phyloP scores from a whole-genome alignment of 1,140 invertebrate species.

The Lepidurus packardi region DNA sequence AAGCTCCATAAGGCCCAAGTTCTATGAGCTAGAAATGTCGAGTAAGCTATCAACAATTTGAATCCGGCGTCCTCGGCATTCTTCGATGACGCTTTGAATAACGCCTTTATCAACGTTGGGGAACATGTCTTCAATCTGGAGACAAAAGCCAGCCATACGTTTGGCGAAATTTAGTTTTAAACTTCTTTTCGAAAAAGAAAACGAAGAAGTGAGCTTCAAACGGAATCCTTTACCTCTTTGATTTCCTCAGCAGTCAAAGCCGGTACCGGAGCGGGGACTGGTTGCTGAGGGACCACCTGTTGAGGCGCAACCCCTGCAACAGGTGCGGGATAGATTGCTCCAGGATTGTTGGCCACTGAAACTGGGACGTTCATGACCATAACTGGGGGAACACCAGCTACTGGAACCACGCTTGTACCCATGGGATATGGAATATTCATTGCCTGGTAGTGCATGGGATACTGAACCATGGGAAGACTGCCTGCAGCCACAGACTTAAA shows the following conservation, averaged over 20 bases:
- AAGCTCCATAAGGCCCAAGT: not conserved
- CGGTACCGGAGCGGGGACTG: slow-evolving; percentile 39
- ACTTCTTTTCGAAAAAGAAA: not conserved
- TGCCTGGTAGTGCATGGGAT: slow-evolving; percentile 35
- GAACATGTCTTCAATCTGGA: slow-evolving; percentile 90
- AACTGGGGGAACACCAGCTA: slow-evolving; percentile 14
- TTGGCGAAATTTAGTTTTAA: slow-evolving; percentile 29
- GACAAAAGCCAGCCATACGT: slow-evolving; percentile 40
- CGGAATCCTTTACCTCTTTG: slow-evolving; percentile 56
- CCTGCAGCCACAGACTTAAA: not conserved
- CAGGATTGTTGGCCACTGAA: not conserved
- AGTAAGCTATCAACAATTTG: slow-evolving; percentile 81
- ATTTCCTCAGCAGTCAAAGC: slow-evolving; percentile 63
- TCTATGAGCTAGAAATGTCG: slow-evolving; percentile 55
- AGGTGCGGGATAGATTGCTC: not conserved
- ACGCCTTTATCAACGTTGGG: slow-evolving; percentile 88
- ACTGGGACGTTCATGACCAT: slow-evolving; percentile 28
- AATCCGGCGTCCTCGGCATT: slow-evolving; percentile 83
- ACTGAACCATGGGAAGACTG: slow-evolving; percentile 11
- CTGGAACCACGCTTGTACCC: slow-evolving; percentile 35
- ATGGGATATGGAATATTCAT: slow-evolving; percentile 20
- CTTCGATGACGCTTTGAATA: slow-evolving; percentile 82
- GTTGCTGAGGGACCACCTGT: slow-evolving; percentile 35
- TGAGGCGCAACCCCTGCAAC: slow-evolving; percentile 36
- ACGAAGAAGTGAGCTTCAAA: slow-evolving; percentile 14